Evolutionary conservation across 2,797 vertebrate species (phyloP), one percentile per base, ranked within the genome.

Genomic region (Chelon labrosus): DNA sequence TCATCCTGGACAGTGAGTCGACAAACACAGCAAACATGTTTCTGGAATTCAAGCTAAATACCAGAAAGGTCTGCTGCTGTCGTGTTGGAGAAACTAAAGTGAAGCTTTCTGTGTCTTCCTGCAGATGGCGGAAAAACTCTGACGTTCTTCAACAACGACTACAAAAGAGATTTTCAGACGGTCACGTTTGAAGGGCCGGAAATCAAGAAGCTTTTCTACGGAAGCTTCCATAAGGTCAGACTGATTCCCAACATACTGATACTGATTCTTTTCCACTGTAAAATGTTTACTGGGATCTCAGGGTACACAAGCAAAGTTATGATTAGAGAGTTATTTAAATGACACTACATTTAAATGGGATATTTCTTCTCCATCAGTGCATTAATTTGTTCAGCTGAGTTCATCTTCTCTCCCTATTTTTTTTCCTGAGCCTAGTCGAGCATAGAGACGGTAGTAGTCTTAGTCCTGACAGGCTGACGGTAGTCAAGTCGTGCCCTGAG

Each of bases 131-230:
- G 97, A 5, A 98, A 98, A 90, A 98, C 97, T 1, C 88, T 99
- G 88, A 99, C 97, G 0, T 99, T 97, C 89, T 99, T 98, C 91
- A 99, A 97, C 92, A 96, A 96, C 0, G 98, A 99, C 93, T 96
- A 96, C 80, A 95, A 88, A 73, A 96, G 95, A 19, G 94, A 96
- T 13, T 99, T 99, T 86, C 98, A 99, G 86, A 98, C 97, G 0
- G 96, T 97, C 65, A 98, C 97, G 16, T 99, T 99, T 57, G 97
- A 99, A 73, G 97, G 96, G 12, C 93, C 95, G 0, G 96, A 97
- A 51, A 95, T 99, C 84, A 94, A 91, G 67, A 98, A 97, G 78
- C 96, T 99, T 59, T 99, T 99, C 93, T 96, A 97, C 49, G 97
- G 97, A 57, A 99, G 95, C 87, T 99, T 99, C 88, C 98, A 99